Percentiles rank a stretch among this genome's conserved stretches.
These are phyloP conservation scores for Eudyptes chrysolophus DNA, from an alignment of 2,113 vertebrate species.

Conservation along the genomic window DNA sequence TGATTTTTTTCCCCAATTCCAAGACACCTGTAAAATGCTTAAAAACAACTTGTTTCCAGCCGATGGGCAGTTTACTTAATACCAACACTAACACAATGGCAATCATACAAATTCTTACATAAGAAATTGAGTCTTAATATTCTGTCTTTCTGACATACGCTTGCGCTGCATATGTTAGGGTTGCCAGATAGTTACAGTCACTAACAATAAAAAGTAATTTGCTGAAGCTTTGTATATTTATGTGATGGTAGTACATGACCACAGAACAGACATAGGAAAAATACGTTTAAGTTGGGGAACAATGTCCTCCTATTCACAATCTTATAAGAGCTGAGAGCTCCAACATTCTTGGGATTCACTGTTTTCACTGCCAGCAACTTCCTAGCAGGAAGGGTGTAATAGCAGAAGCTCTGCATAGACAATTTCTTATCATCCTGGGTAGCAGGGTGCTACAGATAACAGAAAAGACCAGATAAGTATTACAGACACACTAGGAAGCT, in stretches of 20 bases:
- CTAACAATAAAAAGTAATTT: background rate
- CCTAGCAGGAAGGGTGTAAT: background rate
- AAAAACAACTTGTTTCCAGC: background rate
- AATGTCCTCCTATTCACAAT: background rate
- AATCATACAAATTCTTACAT: background rate
- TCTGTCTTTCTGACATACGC: background rate
- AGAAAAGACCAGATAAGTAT: background rate
- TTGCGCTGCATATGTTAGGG: background rate
- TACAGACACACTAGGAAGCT: background rate
- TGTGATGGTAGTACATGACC: background rate
- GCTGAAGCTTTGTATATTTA: background rate
- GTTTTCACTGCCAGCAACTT: background rate
- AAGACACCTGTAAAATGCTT: background rate
- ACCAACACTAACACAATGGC: background rate
- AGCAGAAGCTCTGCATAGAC: background rate
- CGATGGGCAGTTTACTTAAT: background rate
- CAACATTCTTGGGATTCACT: fast-evolving
- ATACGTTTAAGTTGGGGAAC: background rate
- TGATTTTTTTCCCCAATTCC: background rate
- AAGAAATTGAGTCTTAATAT: background rate
- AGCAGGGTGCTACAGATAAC: background rate
- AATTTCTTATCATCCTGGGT: background rate
- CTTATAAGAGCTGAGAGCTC: background rate
- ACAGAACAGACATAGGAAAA: background rate
- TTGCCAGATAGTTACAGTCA: background rate